These are phyloP conservation scores for Melanotus villosus DNA, from an alignment of 2,888 invertebrate species.

Conservation along the genomic window DNA sequence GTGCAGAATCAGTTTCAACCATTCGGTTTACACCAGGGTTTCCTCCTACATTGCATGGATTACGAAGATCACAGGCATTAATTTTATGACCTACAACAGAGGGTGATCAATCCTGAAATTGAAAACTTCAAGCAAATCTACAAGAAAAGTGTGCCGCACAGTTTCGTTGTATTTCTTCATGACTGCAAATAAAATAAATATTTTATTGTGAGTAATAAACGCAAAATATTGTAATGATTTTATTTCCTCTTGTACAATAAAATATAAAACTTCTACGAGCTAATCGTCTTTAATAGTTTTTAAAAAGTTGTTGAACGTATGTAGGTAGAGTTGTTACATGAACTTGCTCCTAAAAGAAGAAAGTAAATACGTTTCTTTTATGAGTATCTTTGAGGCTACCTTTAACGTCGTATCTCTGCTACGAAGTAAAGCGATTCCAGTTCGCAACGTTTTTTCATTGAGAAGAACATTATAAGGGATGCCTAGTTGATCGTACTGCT, in stretches of 20 bases:
- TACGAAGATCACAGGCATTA: constrained; percentile 61
- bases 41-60: constrained; percentile 64
- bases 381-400: too few species aligned
- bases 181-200: too few species aligned
- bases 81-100: constrained; percentile 59
- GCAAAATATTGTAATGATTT: neutral
- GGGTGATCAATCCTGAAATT: too few species aligned
- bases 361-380: too few species aligned
- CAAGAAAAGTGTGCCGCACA: too few species aligned
- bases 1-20: constrained; percentile 63
- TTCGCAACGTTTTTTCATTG: constrained; percentile 76
- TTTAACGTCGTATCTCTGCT: constrained; percentile 78
- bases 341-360: constrained; percentile 78
- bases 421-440: constrained; percentile 78
- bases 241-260: constrained; percentile 20
- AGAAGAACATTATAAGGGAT: constrained; percentile 83
- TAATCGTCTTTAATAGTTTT: constrained; percentile 62
- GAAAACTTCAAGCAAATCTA: too few species aligned
- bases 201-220: too few species aligned
- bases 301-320: constrained; percentile 73
- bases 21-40: constrained; percentile 65
- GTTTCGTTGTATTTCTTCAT: too few species aligned
- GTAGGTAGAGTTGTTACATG: constrained; percentile 77
- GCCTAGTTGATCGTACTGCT: constrained; percentile 74
- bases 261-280: neutral